Percentiles rank a stretch among this genome's conserved stretches.
These are phyloP conservation scores for Aphelenchoides bicaudatus DNA, from an alignment of 2,888 invertebrate species.

Conservation along the genomic window DNA sequence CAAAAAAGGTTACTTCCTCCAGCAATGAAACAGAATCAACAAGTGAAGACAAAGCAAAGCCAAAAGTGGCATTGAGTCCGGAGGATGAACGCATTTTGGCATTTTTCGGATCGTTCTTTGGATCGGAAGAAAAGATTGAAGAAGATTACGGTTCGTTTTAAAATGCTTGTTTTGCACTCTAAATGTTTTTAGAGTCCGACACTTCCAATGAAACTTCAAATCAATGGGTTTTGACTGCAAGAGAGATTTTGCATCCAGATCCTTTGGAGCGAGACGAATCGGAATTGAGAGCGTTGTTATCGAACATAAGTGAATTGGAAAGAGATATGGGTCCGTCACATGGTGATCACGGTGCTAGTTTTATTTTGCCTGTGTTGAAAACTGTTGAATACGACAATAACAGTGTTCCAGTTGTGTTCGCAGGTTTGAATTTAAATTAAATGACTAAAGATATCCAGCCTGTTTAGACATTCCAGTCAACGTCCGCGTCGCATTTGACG, in stretches of 20 bases:
- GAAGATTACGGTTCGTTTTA: conserved; percentile 17
- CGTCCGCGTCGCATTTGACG: conserved; percentile 47
- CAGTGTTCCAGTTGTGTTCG: conserved; percentile 51
- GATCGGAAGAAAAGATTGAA: background rate
- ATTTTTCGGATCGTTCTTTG: conserved; percentile 14
- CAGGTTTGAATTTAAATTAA: conserved; percentile 36
- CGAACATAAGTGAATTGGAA: conserved; percentile 24
- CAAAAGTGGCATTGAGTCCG: background rate
- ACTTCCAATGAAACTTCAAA: conserved; percentile 5
- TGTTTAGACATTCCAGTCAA: conserved; percentile 53
- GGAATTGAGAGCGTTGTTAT: conserved; percentile 28
- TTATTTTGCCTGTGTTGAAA: conserved; percentile 50
- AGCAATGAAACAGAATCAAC: conserved; percentile 1
- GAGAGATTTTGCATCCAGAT: conserved; percentile 36
- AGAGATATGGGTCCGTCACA: conserved; percentile 16
- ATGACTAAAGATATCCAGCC: conserved; percentile 6
- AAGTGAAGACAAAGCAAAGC: background rate
- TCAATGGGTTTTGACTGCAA: conserved; percentile 15
- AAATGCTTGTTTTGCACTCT: background rate
- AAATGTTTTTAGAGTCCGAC: background rate
- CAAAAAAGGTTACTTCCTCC: too few species aligned
- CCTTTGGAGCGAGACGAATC: conserved; percentile 27
- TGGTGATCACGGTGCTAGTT: conserved; percentile 54
- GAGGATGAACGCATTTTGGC: conserved; percentile 25
- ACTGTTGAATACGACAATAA: conserved; percentile 55